A percentile compares a stretch with the other conserved stretches of the same genome.
These are phyloP conservation scores for Geotrypetes seraphini DNA, from an alignment of 2,797 vertebrate genomes.

Conservation along the genomic window DNA sequence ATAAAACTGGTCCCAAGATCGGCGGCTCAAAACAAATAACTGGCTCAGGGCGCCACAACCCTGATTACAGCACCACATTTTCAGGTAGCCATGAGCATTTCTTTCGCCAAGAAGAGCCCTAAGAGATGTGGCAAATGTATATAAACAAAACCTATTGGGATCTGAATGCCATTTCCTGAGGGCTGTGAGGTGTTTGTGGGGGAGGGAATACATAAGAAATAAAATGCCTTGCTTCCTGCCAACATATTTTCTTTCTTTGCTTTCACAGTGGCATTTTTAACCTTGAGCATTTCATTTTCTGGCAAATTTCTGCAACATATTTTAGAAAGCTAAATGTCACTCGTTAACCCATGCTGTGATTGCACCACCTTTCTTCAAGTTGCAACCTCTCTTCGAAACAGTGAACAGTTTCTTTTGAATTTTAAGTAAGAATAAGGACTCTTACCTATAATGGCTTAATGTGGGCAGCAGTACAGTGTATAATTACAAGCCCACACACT, in stretches of 20 bases:
- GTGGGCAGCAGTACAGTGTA: too few relatives aligned
- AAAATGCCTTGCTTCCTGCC: constrained; percentile 8
- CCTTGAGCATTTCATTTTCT: not conserved
- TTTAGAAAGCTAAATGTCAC: not conserved
- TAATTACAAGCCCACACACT: too few relatives aligned
- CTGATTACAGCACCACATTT: not conserved
- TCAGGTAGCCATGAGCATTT: not conserved
- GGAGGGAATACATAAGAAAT: constrained; percentile 5
- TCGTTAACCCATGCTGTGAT: not conserved
- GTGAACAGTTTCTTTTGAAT: too few relatives aligned
- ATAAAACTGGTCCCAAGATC: too few relatives aligned
- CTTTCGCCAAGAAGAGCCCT: constrained; percentile 2
- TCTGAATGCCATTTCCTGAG: constrained; percentile 18
- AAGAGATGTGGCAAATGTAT: not conserved
- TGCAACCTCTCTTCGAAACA: too few relatives aligned
- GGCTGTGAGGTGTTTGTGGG: constrained; percentile 5
- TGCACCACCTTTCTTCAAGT: too few relatives aligned
- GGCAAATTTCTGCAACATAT: not conserved
- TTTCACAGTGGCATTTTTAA: constrained; percentile 7
- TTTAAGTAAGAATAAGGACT: too few relatives aligned
- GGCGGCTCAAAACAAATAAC: too few relatives aligned
- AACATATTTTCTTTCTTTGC: constrained; percentile 2
- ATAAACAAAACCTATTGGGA: constrained; percentile 9
- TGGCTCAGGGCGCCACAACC: too few relatives aligned
- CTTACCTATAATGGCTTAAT: too few relatives aligned